A percentile compares a stretch with the other conserved stretches of the same genome.
These are phyloP conservation scores for Corticium candelabrum DNA, from an alignment of 37 sponge, comb jelly and placozoan genomes.

Conservation along the genomic window DNA sequence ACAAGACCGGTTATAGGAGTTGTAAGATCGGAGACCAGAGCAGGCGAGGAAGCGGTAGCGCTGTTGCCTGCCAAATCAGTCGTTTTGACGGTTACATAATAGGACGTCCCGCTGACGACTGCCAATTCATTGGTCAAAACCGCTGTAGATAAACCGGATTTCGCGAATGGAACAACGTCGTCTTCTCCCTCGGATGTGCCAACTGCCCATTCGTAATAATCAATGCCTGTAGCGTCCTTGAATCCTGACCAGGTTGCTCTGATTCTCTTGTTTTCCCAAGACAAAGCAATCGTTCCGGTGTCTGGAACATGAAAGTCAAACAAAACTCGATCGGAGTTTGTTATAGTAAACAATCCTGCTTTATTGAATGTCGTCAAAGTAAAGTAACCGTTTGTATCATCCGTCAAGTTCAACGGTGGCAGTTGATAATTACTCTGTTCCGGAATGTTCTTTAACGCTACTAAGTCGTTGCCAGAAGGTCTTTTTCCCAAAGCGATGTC, in stretches of 20 bases:
- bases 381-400: not conserved
- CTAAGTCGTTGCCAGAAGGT: not conserved
- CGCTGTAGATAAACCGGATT: not conserved
- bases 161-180: not conserved
- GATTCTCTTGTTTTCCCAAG: no score
- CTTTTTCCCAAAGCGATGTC: not conserved
- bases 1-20: not conserved
- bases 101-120: not conserved
- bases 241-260: not conserved
- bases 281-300: not conserved
- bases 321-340: not conserved
- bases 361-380: not conserved
- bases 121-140: not conserved
- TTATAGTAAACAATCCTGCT: not conserved
- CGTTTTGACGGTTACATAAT: not conserved
- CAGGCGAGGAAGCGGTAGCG: not conserved
- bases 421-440: not conserved
- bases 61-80: not conserved
- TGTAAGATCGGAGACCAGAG: not conserved
- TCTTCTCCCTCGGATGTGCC: not conserved
- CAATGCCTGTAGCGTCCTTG: not conserved
- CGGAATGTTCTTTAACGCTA: not conserved
- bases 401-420: not conserved
- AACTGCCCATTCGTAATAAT: slow-evolving; percentile 7
- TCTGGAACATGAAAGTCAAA: not conserved